These are phyloP conservation scores for Cyclina sinensis DNA, from an alignment of 1,140 invertebrate species.

Conservation along the genomic window DNA sequence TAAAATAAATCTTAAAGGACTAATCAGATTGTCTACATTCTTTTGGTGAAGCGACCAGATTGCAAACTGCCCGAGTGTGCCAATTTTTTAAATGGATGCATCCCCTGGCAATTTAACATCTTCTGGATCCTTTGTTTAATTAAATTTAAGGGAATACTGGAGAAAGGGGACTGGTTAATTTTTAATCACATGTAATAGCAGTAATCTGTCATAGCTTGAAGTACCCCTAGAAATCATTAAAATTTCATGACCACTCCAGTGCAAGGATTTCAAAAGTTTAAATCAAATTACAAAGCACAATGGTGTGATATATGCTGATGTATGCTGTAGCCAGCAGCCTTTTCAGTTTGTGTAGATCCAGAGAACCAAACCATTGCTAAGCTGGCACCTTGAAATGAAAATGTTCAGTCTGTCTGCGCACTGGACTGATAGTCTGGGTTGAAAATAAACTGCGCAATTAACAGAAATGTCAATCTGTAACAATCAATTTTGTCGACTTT, in stretches of 20 bases:
- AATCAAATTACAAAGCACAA: background rate
- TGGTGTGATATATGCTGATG: too few species aligned
- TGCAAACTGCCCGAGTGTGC: background rate
- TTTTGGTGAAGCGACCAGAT: background rate
- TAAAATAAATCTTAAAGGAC: background rate
- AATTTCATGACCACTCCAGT: slow-evolving; percentile 21
- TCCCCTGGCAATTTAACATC: background rate
- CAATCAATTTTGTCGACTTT: too few species aligned
- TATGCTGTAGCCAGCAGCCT: too few species aligned
- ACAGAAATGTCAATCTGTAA: too few species aligned
- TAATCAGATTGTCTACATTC: background rate
- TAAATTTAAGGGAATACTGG: background rate
- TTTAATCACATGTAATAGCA: slow-evolving; percentile 47
- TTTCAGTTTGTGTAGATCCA: too few species aligned
- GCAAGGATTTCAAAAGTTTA: background rate
- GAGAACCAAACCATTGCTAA: too few species aligned
- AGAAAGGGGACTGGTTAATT: slow-evolving; percentile 19
- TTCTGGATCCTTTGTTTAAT: slow-evolving; percentile 27
- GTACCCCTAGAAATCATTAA: slow-evolving; percentile 6
- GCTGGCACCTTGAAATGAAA: too few species aligned
- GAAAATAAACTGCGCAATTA: too few species aligned
- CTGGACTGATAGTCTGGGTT: too few species aligned
- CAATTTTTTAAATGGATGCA: background rate
- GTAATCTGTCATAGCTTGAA: slow-evolving; percentile 17
- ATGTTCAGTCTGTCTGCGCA: too few species aligned